Base-by-base conservation (phyloP, 2,888 invertebrate species). In the Gasteruption jaculator region DNA sequence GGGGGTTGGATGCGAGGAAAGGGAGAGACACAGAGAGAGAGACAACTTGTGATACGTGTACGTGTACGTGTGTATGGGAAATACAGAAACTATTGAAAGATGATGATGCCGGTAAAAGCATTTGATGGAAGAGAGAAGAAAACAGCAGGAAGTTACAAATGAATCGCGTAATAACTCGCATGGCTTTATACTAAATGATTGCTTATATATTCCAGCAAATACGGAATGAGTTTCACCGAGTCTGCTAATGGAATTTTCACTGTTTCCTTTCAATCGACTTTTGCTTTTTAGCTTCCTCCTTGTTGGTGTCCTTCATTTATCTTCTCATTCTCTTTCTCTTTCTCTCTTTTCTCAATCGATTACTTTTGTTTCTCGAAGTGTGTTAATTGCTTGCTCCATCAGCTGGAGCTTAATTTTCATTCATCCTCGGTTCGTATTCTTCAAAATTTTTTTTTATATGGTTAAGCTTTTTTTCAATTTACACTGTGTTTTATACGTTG, bases 101-200 rank as follows among this genome's bases (percentile, higher is more conserved):
- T n/a, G n/a, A n/a, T n/a, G n/a, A n/a, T n/a, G n/a, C n/a, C n/a
- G n/a, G n/a, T n/a, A n/a, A n/a, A n/a, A n/a, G n/a, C n/a, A n/a
- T n/a, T n/a, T n/a, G n/a, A n/a, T n/a, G n/a, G n/a, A n/a, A n/a
- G n/a, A n/a, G n/a, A n/a, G 39, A 16, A 19, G 27, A 26, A 15
- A 20, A 25, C 12, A 37, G 29, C 46, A 48, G 50, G 49, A 48
- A 55, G 56, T 58, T 57, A 54, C 57, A 60, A 61, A 61, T 58
- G 61, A 60, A 58, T 60, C 58, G 54, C 60, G 54, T 57, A 58
- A 60, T 57, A 59, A 56, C 52, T 40, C 32, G 37, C 29, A 24
- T 27, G 43, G 53, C n/a, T n/a, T n/a, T n/a, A n/a, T n/a, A n/a
- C n/a, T n/a, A n/a, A n/a, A n/a, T n/a, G n/a, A 49, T 56, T 53